Percentiles rank a stretch among this genome's conserved stretches.
phyloP scores from a whole-genome alignment of 1,140 invertebrate species.

The Nilaparvata lugens region DNA sequence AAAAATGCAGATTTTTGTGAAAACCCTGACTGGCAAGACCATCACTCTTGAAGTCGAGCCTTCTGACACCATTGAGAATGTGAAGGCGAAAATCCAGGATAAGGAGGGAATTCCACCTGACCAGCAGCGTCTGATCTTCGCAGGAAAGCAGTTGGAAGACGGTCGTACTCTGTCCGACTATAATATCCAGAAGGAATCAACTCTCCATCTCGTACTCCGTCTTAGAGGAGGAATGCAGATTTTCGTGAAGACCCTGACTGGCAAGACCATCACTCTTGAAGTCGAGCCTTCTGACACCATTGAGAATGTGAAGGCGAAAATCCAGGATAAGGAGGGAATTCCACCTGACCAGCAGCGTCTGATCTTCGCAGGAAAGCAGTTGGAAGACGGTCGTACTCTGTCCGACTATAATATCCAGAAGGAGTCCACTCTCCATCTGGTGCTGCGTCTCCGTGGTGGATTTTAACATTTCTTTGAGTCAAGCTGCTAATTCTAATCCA shows the following conservation, averaged over 20 bases:
- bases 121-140: constrained; percentile 53
- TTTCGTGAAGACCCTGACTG: constrained; percentile 61
- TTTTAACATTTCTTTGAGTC: background rate
- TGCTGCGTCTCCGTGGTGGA: constrained; percentile 49
- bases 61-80: constrained; percentile 68
- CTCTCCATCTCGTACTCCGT: constrained; percentile 55
- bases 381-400: constrained; percentile 70
- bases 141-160: constrained; percentile 59
- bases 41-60: constrained; percentile 62
- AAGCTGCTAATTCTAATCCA: too few species aligned
- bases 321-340: constrained; percentile 61
- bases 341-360: constrained; percentile 62
- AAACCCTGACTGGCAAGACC: constrained; percentile 65
- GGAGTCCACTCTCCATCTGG: constrained; percentile 55
- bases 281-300: constrained; percentile 68
- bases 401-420: constrained; percentile 66
- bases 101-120: constrained; percentile 58
- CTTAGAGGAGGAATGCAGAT: constrained; percentile 59
- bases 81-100: constrained; percentile 67
- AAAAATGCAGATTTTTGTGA: constrained; percentile 67
- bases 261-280: constrained; percentile 63
- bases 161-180: constrained; percentile 55
- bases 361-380: constrained; percentile 69
- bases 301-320: constrained; percentile 69
- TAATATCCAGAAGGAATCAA: constrained; percentile 57